These are phyloP conservation scores for Hylaeus volcanicus DNA, from an alignment of 1,140 invertebrate species.

Conservation along the genomic window DNA sequence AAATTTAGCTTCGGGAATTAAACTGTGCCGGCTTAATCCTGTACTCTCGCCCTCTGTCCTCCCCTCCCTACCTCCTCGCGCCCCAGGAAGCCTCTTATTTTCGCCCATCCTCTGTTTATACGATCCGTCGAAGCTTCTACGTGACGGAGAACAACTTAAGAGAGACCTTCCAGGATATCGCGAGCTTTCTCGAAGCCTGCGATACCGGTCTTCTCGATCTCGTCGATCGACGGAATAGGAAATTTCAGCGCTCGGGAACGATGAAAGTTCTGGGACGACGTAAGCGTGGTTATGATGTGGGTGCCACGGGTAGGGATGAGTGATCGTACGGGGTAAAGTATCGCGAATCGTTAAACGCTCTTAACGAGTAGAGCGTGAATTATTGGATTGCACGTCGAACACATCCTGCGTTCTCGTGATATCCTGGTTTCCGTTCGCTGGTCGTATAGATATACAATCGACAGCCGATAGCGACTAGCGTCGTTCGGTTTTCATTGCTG, in stretches of 20 bases:
- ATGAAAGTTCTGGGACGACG: not conserved
- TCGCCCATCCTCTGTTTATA: slow-evolving; percentile 1
- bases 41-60: not conserved
- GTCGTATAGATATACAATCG: not conserved
- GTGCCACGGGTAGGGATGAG: no score
- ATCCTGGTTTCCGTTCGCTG: not conserved
- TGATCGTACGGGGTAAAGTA: not conserved
- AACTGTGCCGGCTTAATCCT: slow-evolving; percentile 47
- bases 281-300: not conserved
- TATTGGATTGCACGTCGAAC: not conserved
- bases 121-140: slow-evolving; percentile 36
- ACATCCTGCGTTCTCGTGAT: not conserved
- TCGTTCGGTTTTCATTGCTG: no score
- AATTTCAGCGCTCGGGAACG: not conserved
- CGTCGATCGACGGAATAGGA: not conserved
- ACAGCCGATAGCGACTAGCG: no score
- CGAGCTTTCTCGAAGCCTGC: not conserved
- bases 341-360: not conserved
- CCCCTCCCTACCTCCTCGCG: not conserved
- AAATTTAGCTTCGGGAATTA: slow-evolving; percentile 57
- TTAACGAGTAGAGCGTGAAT: not conserved
- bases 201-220: not conserved
- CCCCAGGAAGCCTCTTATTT: not conserved
- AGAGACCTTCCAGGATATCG: not conserved
- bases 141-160: slow-evolving; percentile 51